Evolutionary conservation across 2,888 invertebrate species (phyloP), one percentile per base, ranked within the genome.

Genomic region (Patella pellucida): DNA sequence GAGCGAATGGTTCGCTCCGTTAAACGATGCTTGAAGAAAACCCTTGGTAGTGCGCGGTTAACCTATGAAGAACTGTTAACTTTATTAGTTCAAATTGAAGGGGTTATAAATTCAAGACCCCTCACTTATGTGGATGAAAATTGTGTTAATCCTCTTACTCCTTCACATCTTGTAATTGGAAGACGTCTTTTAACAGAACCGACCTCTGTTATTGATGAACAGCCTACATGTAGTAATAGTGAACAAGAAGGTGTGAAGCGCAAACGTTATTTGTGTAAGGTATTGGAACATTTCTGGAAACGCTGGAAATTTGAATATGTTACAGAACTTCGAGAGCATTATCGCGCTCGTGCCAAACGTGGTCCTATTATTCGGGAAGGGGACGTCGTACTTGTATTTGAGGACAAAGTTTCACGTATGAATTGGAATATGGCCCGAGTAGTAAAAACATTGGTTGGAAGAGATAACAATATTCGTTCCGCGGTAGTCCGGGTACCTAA

Each of bases 341-440:
- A 56, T 56, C 56, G 56, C 7, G 19, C 7, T 56, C 56, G 15
- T 56, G 19, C n/a, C n/a, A 56, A 56, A 15, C 12, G 19, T 7
- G 56, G 56, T 56, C 56, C 56, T 1, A 15, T 56, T 15, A 56
- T 56, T n/a, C 16, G 3, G 4, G 15, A 56, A 1, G 56, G 19
- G 16, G 56, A 56, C 19, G 56, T 56, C 16, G 56, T 56, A 7
- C 56, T 56, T 56, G 56, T 56, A 9, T 56, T n/a, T 15, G 56
- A 56, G 19, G 56, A 56, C 9, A 56, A 56, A 19, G 19, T 56
- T 3, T n/a, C 56, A 19, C 56, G 56, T n/a, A 56, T 56, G 56
- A n/a, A 56, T 19, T 56, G 56, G 56, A 56, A 19, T 56, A 56
- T 56, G 56, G 56, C n/a, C 4, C 56, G 56, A n/a, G 56, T 56